A percentile compares a stretch with the other conserved stretches of the same genome.
Evolutionary conservation across 2,797 vertebrate genomes (phyloP).

Genomic region (Neostethus bicornis): DNA sequence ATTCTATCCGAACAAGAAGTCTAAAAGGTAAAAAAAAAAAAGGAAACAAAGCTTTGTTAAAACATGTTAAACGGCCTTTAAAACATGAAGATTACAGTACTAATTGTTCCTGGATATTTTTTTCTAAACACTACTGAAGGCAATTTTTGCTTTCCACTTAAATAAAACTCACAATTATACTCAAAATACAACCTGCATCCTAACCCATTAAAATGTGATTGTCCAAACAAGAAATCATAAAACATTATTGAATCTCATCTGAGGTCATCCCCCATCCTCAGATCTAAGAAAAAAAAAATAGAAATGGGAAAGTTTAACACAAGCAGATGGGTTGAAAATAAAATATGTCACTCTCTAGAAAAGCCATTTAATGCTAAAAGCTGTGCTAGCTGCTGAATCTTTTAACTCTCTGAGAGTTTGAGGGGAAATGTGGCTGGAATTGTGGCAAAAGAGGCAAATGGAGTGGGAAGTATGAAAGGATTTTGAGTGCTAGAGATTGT

Average conservation of each 20-base stretch:
- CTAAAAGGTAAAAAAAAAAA: slow-evolving; percentile 4
- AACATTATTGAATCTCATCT: not conserved
- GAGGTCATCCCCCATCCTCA: not conserved
- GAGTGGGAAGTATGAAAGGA: slow-evolving; percentile 5
- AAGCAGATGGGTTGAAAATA: slow-evolving; percentile 28
- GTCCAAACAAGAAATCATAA: not conserved
- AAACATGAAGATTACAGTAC: not conserved
- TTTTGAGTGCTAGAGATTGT: slow-evolving; percentile 17
- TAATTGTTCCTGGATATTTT: not conserved
- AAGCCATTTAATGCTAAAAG: slow-evolving; percentile 54
- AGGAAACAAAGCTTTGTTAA: not conserved
- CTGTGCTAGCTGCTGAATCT: slow-evolving; percentile 44
- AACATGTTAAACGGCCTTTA: no score
- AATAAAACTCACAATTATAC: not conserved
- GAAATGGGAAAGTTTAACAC: not conserved
- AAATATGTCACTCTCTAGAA: slow-evolving; percentile 42
- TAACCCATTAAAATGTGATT: not conserved
- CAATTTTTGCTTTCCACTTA: not conserved
- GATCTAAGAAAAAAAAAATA: not conserved
- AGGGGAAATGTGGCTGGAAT: slow-evolving; percentile 24
- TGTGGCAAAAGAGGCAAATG: not conserved
- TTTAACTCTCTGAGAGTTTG: slow-evolving; percentile 21
- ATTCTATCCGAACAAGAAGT: no score
- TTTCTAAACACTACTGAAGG: not conserved
- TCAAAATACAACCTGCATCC: not conserved